These are phyloP conservation scores for Brachylomia viminalis DNA, from an alignment of 2,888 invertebrate genomes.

Conservation along the genomic window DNA sequence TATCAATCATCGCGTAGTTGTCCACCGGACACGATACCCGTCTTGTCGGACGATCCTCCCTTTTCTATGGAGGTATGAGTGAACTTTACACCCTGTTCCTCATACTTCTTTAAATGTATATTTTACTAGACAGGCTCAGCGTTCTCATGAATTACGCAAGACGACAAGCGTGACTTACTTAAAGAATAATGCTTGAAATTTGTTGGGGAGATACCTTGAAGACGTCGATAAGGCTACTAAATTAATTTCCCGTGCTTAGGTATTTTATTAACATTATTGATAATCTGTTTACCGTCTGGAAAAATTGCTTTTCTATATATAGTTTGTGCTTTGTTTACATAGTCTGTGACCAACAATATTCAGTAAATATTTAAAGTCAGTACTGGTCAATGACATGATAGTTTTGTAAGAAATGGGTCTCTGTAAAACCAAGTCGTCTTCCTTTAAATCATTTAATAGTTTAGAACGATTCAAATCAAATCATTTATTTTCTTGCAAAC, in stretches of 20 bases:
- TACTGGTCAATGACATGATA: neutral
- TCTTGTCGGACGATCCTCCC: too few species aligned
- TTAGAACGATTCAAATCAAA: too few species aligned
- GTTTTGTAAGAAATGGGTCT: neutral
- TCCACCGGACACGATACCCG: too few species aligned
- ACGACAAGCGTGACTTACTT: constrained; percentile 40
- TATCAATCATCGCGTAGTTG: too few species aligned
- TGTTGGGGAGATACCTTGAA: constrained; percentile 50
- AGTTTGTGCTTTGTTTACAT: constrained; percentile 43
- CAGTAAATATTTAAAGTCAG: constrained; percentile 13
- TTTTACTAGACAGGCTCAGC: too few species aligned
- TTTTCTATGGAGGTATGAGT: too few species aligned
- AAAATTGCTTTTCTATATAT: constrained; percentile 41
- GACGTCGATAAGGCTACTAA: constrained; percentile 31
- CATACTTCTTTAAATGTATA: too few species aligned
- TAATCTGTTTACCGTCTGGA: constrained; percentile 28
- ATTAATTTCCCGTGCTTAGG: constrained; percentile 34
- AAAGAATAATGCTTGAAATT: constrained; percentile 46
- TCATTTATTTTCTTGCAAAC: too few species aligned
- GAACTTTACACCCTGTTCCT: too few species aligned
- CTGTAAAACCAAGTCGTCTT: neutral
- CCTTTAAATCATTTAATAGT: neutral
- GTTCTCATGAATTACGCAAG: too few species aligned
- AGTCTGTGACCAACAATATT: constrained; percentile 42
- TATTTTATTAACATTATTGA: constrained; percentile 38